Base-by-base conservation (phyloP, 1,140 invertebrate species). In the Drosophila chauvacae region DNA sequence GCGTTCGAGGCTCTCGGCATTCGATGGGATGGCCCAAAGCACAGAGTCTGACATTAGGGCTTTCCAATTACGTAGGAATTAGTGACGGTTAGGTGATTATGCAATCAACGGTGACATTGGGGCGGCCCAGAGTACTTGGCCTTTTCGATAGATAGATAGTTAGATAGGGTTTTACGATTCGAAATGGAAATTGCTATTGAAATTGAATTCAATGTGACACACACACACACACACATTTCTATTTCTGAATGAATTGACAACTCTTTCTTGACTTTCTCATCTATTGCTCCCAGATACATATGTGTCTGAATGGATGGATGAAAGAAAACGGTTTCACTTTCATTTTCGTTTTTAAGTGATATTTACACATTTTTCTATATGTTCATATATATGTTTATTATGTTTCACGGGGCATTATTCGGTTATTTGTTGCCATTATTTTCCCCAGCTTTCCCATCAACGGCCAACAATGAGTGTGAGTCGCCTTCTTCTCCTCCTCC, bases 311-410 rank as follows among this genome's bases (percentile, higher is more conserved):
- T 74, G 33, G 48, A 6, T 50, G 55, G 20, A 53, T 72, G 41
- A 74, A 72, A 55, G 71, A 63, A 74, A 74, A 74, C 69, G 69
- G 71, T 74, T 74, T 74, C 70, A 74, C 71, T 74, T 74, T 74
- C 70, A 30, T 74, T 74, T 74, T 73, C 68, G 35, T 60, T 73
- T 74, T 47, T 45, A 72, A 72, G 66, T 74, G 69, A 74, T 74
- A 74, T 74, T 74, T 74, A 74, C 41, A 62, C 71, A 74, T 74
- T 74, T 74, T 44, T 55, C 50, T 53, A 47, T 74, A 47, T 26
- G 26, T 61, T 61, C 41, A 51, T 61, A 33, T 47, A 16, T 66
- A 23, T 63, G 66, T 70, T 73, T 73, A 73, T 73, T 73, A 35
- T 73, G 55, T 73, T 71, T 71, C 44, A 58, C 45, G 42, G 42